Evolutionary conservation across 1,140 invertebrate genomes (phyloP).

Genomic region (Bombus consobrinus): DNA sequence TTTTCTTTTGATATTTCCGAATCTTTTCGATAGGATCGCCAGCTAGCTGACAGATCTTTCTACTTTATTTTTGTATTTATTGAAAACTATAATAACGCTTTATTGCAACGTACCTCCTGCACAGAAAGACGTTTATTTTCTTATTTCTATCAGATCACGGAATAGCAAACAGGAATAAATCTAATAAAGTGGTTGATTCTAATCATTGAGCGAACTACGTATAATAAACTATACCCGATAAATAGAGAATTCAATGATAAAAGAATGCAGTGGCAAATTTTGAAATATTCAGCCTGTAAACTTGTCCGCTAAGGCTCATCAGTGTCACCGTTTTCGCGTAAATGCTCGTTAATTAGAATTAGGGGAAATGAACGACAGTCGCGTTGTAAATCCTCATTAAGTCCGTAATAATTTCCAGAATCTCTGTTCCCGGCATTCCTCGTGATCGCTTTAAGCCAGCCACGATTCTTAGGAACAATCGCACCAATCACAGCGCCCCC

Average conservation of each 20-base stretch:
- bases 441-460: constrained; percentile 18
- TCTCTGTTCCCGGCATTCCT: neutral
- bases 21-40: neutral
- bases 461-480: constrained; percentile 28
- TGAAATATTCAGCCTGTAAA: neutral
- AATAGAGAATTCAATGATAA: neutral
- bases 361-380: constrained; percentile 17
- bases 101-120: too few relatives aligned
- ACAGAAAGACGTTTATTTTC: neutral
- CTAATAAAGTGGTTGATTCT: neutral
- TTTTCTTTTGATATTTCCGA: neutral
- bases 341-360: constrained; percentile 34
- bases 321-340: neutral
- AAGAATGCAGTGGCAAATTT: neutral
- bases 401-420: constrained; percentile 10
- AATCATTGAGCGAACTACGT: neutral
- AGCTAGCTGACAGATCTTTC: neutral
- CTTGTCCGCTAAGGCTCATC: constrained; percentile 9
- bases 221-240: neutral
- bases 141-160: neutral
- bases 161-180: neutral
- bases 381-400: constrained; percentile 41
- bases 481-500: constrained; percentile 30
- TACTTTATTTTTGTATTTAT: too few relatives aligned
- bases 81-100: too few relatives aligned